Evolutionary conservation across 2,888 invertebrate species (phyloP).

Genomic region (Cheilosia pagana): DNA sequence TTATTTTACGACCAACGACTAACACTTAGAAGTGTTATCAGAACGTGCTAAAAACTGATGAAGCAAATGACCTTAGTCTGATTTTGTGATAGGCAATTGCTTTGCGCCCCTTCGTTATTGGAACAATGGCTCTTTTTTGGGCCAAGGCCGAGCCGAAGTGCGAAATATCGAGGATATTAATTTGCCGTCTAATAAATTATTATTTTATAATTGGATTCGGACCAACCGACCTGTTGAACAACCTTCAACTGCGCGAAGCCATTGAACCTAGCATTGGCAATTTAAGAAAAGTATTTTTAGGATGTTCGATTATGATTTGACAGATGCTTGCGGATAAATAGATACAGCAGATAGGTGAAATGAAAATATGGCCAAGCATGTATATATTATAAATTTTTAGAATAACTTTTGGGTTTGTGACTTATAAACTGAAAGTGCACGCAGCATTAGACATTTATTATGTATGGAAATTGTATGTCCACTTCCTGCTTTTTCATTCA

Average conservation of each 20-base stretch:
- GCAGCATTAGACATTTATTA: too few species aligned
- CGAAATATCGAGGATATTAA: not conserved
- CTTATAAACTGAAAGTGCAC: too few species aligned
- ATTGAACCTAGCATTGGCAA: not conserved
- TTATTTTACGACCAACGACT: slow-evolving; percentile 4
- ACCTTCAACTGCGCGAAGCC: not conserved
- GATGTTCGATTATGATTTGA: too few species aligned
- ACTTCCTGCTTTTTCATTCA: too few species aligned
- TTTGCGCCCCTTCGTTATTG: not conserved
- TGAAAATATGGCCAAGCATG: too few species aligned
- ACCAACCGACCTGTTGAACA: not conserved
- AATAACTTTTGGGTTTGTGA: too few species aligned
- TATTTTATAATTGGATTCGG: not conserved
- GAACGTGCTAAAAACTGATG: slow-evolving; percentile 9
- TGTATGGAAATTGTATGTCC: too few species aligned
- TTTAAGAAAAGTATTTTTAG: too few species aligned
- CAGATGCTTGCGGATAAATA: too few species aligned
- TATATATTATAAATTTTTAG: too few species aligned
- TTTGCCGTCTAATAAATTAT: not conserved
- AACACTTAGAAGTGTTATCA: not conserved
- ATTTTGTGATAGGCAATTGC: not conserved
- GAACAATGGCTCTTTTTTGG: not conserved
- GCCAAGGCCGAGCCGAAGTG: not conserved
- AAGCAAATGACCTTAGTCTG: not conserved
- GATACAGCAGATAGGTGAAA: too few species aligned